A percentile compares a stretch with the other conserved stretches of the same genome.
phyloP scores from a whole-genome alignment of 1,140 invertebrate species.

The Ridgeia piscesae region DNA sequence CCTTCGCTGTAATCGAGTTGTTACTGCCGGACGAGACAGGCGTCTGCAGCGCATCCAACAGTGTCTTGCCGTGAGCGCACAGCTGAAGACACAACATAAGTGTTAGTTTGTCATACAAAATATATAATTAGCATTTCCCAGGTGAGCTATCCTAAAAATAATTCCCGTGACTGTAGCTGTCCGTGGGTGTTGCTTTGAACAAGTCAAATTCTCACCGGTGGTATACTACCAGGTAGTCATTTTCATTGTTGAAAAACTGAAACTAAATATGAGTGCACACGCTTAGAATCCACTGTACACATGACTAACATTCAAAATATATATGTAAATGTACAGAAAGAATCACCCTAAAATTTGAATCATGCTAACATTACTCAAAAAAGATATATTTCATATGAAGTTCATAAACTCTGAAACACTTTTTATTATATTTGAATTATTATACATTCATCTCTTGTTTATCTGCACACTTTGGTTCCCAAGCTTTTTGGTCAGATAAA shows the following conservation, averaged over 20 bases:
- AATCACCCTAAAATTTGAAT: no score
- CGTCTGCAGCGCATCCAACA: slow-evolving; percentile 58
- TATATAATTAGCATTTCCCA: not conserved
- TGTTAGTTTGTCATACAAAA: no score
- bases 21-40: slow-evolving; percentile 60
- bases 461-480: no score
- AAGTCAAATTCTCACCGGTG: not conserved
- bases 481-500: no score
- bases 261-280: not conserved
- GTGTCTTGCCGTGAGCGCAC: slow-evolving; percentile 59
- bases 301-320: not conserved
- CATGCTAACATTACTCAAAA: no score
- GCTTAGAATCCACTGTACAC: not conserved
- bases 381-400: no score
- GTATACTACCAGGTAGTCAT: no score
- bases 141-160: not conserved
- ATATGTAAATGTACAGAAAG: not conserved
- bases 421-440: no score
- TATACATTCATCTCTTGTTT: no score
- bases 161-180: not conserved
- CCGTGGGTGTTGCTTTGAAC: not conserved
- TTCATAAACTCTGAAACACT: no score
- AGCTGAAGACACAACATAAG: slow-evolving; percentile 40
- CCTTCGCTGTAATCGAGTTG: slow-evolving; percentile 75
- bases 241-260: not conserved